Base-by-base conservation (phyloP, 2,113 vertebrate species). In the Origma solitaria region DNA sequence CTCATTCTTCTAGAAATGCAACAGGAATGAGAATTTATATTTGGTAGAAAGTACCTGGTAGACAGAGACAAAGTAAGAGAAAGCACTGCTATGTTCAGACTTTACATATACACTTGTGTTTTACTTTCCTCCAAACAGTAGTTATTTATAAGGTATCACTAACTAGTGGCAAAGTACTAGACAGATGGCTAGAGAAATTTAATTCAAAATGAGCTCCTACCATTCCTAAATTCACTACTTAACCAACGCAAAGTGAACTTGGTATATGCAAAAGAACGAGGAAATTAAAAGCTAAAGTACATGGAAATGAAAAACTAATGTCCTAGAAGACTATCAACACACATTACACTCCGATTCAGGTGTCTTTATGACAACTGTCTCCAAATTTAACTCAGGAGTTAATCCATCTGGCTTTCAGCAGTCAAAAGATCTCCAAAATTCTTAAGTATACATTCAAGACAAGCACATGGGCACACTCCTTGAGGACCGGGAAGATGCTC, bases 401-500 rank as follows among this genome's bases (percentile, higher is more conserved):
- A 85, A 93, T 31, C 2, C 1, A 23, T 33, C 37, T 42, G 44
- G 18, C 82, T 87, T 85, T 49, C 27, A 84, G 45, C 8, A 54
- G 23, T 70, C 54, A 25, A 7, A 68, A 60, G 24, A 71, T 8
- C 51, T 42, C 47, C 24, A 40, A 77, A 88, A 31, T 31, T 75
- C 47, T 7, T 14, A 73, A 28, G 15, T 13, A 54, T 4, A 22
- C 3, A 12, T 35, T 35, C 45, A 61, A 28, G 25, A 33, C 25
- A 60, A 71, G 23, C 33, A 77, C 3, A 3, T 5, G 6, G 16
- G 24, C 35, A 80, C 20, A n/a, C 0, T 4, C 4, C 5, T 5
- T 27, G n/a, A 80, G 45, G 15, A 31, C 1, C 47, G 24, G 22
- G 33, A 61, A 71, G 42, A 58, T 8, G 3, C 31, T 90, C 60